Evolutionary conservation across 2,797 vertebrate genomes (phyloP), one percentile per base, ranked within the genome.

Genomic region (Leptoclinus maculatus): DNA sequence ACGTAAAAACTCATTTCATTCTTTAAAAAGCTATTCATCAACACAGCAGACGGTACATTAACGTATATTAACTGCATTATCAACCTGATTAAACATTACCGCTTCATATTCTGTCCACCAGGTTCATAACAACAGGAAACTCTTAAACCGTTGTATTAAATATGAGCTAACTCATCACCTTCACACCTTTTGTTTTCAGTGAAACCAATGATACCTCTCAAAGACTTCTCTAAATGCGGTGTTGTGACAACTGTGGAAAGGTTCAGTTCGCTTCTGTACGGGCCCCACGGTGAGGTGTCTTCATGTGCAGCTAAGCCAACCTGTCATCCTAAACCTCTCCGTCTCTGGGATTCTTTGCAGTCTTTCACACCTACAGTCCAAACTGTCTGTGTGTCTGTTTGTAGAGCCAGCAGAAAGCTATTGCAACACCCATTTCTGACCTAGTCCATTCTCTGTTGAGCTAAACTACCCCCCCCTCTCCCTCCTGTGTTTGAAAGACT

Each of bases 361-460:
- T 83, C 69, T 80, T 79, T 84, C 38, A 54, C 84, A 86, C 78
- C 60, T 71, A 29, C 58, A 64, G 66, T 45, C 59, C 74, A 88
- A 79, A 73, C 71, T 72, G 74, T 25, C 36, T 57, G 67, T 64
- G 58, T 21, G 36, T 17, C 62, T 77, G 69, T 82, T 82, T 69
- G 38, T 58, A 62, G 71, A 74, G 49, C 39, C 59, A 79, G 12
- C 64, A 47, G 58, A 71, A 64, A 68, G 29, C 57, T 69, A 19
- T 43, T 66, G 51, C 74, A 71, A 70, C 66, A 74, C 2, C 41
- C n/a, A 36, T 16, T 53, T 41, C 9, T 60, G 69, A 71, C 51
- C 71, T 16, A 21, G 21, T 63, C 56, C 12, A 21, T n/a, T 49
- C 2, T 56, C 66, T 65, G n/a, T 74, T 56, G 16, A 70, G 29